These are phyloP conservation scores for Troilus luridus DNA, from an alignment of 2,888 invertebrate species.

Conservation along the genomic window DNA sequence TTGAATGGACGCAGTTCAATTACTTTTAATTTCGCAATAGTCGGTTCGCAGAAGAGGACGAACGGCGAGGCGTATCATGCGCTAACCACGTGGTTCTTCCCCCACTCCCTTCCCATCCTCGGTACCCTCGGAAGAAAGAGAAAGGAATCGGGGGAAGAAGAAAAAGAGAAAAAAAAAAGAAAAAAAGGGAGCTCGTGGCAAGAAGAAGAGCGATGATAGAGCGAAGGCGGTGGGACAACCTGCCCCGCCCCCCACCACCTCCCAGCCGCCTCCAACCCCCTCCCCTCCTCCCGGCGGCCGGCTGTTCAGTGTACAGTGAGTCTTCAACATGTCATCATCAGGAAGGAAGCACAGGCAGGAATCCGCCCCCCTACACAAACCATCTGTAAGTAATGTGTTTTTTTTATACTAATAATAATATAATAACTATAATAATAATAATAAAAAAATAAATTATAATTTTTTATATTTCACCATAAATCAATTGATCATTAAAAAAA, in stretches of 20 bases:
- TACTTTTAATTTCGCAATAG: neutral
- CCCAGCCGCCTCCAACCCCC: slow-evolving; percentile 5
- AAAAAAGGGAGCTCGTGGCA: neutral
- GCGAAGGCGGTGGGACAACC: slow-evolving; percentile 13
- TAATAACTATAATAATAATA: too few relatives aligned
- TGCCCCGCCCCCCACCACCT: slow-evolving; percentile 26
- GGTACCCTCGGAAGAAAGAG: slow-evolving; percentile 36
- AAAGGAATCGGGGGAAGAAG: slow-evolving; percentile 34
- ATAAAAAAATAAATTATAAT: too few relatives aligned
- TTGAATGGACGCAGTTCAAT: too few relatives aligned
- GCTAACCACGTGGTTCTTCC: neutral
- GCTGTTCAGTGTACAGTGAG: slow-evolving; percentile 39
- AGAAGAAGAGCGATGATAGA: neutral
- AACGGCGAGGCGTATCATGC: neutral
- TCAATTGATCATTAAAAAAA: neutral
- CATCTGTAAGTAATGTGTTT: slow-evolving; percentile 4
- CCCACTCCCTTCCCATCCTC: neutral
- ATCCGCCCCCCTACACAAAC: slow-evolving; percentile 44
- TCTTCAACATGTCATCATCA: slow-evolving; percentile 40
- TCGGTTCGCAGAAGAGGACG: neutral
- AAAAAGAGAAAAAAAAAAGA: neutral
- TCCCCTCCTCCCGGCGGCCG: neutral
- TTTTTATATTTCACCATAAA: too few relatives aligned
- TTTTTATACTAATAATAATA: neutral
- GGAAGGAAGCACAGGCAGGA: slow-evolving; percentile 48